These are phyloP conservation scores for Steatornis caripensis DNA, from an alignment of 2,113 vertebrate species.

Conservation along the genomic window DNA sequence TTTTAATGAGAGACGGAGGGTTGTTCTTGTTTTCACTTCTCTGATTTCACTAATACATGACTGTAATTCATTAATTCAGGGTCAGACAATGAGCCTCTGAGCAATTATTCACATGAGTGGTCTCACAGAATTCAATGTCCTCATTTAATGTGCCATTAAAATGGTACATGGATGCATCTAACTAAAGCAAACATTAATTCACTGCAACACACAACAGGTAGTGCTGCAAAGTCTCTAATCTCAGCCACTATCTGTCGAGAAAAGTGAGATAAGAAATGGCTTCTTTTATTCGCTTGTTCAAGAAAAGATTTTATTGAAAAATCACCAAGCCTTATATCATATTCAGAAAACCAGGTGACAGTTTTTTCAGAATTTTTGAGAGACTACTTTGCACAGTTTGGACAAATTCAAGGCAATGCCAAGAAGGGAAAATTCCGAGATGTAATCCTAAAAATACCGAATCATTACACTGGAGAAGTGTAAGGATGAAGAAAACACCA, in stretches of 20 bases:
- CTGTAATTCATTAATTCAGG: conserved; percentile 56
- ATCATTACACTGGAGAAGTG: not conserved
- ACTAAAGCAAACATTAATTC: conserved; percentile 24
- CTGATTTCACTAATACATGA: conserved; percentile 24
- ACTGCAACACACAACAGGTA: not conserved
- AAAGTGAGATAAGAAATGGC: not conserved
- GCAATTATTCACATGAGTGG: conserved; percentile 50
- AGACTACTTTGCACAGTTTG: not conserved
- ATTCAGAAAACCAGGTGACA: not conserved
- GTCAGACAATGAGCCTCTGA: conserved; percentile 53
- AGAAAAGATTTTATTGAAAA: not conserved
- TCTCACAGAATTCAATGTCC: conserved; percentile 29
- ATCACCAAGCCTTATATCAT: rapidly evolving
- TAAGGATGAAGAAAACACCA: not conserved
- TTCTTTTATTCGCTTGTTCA: not conserved
- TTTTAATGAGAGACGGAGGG: conserved; percentile 2
- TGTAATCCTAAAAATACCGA: not conserved
- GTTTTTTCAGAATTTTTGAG: not conserved
- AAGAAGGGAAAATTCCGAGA: not conserved
- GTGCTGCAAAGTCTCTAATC: not conserved
- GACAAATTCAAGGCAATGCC: not conserved
- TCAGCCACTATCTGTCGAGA: not conserved
- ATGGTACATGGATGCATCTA: not conserved
- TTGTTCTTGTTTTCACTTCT: conserved; percentile 44
- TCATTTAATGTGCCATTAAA: conserved; percentile 48